phyloP scores from a whole-genome alignment of 64 coral and sea anemone genomes.

The Hydrozoanthus tunicans region DNA sequence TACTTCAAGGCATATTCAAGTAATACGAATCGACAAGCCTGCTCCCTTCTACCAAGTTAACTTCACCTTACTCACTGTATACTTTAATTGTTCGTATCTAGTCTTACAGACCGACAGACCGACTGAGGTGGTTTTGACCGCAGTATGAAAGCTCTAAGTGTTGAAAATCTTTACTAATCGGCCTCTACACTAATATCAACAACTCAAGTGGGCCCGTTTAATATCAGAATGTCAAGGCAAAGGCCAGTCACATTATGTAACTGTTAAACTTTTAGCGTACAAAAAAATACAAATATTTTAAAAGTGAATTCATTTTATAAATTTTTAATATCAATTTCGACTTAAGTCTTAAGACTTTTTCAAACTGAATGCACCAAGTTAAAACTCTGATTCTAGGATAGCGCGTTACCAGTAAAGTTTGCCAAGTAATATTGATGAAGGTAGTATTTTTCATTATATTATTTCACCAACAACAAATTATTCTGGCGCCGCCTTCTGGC shows the following conservation, averaged over 20 bases:
- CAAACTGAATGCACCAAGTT: no score
- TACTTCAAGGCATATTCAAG: neutral
- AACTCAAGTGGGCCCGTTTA: neutral
- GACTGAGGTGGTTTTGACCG: neutral
- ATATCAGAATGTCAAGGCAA: conserved; percentile 1
- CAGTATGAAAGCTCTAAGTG: neutral
- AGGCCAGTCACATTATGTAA: neutral
- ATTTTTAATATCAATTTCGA: no score
- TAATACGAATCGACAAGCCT: neutral
- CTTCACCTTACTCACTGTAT: no score
- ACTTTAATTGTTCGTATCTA: no score
- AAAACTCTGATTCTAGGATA: no score
- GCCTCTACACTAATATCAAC: conserved; percentile 33
- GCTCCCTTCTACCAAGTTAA: neutral
- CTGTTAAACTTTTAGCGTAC: neutral
- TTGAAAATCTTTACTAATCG: neutral
- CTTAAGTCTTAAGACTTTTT: no score
- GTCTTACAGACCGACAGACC: no score
- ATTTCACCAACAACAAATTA: no score
- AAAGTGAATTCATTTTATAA: neutral
- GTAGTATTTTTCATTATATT: no score
- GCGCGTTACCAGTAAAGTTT: no score
- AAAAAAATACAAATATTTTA: neutral
- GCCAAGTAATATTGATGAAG: no score
- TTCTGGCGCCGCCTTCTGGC: no score